Percentiles rank a stretch among this genome's conserved stretches.
phyloP scores from a whole-genome alignment of 1,140 invertebrate genomes.

The Ctenoplectra terminalis region DNA sequence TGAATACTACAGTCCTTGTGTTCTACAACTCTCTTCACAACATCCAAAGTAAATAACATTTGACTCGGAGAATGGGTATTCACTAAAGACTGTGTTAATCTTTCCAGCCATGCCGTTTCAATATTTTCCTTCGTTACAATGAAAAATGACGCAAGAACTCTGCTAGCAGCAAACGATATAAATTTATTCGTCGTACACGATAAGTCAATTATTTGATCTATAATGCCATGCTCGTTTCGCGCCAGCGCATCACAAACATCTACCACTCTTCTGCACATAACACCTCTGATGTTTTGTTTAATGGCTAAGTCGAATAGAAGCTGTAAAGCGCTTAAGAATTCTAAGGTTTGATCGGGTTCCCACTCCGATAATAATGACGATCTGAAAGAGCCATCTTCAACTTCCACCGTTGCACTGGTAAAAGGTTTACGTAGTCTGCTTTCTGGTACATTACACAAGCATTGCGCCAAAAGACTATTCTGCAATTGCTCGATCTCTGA shows the following conservation, averaged over 20 bases:
- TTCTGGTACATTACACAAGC: constrained; percentile 90
- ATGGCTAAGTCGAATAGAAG: constrained; percentile 92
- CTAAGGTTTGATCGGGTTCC: constrained; percentile 87
- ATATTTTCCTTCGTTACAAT: constrained; percentile 91
- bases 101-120: constrained; percentile 90
- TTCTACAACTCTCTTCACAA: constrained; percentile 92
- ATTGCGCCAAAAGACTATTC: constrained; percentile 87
- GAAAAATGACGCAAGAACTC: constrained; percentile 91
- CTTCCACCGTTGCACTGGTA: constrained; percentile 85
- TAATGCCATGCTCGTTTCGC: constrained; percentile 90
- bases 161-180: constrained; percentile 90
- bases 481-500: constrained; percentile 84
- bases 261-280: constrained; percentile 90
- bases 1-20: constrained; percentile 93
- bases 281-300: constrained; percentile 91
- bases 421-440: constrained; percentile 87
- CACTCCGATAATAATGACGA: constrained; percentile 86
- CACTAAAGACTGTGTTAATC: constrained; percentile 80
- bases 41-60: constrained; percentile 92
- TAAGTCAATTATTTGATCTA: constrained; percentile 92
- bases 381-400: constrained; percentile 82
- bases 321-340: constrained; percentile 92
- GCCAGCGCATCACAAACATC: constrained; percentile 91
- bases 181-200: constrained; percentile 90
- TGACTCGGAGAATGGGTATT: constrained; percentile 81